Base-by-base conservation (phyloP, 2,888 invertebrate species). In the Rhabditophanes sp. region DNA sequence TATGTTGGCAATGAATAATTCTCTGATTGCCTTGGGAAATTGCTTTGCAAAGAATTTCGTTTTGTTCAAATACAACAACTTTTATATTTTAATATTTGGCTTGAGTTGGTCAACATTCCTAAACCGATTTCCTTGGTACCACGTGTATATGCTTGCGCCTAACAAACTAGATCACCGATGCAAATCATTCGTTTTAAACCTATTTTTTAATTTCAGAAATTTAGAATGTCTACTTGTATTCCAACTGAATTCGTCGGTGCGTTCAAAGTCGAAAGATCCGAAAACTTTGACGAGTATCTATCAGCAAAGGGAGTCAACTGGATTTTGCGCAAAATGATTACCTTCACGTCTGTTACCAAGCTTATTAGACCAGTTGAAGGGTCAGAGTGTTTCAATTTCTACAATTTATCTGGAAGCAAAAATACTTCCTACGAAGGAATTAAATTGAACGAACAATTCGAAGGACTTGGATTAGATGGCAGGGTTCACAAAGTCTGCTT, bases 241-340 rank as follows among this genome's bases (percentile, higher is more conserved):
- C 62, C 62, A 2, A 45, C 44, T 4, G 45, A 46, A 30, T 62
- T 62, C 35, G 47, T 59, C 19, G 62, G 62, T 11, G 38, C 37
- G 9, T 62, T 50, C 41, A 48, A 47, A 4, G 39, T 57, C 15
- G 59, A 63, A 25, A 37, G 35, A 22, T 53, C 52, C 32, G 62
- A 63, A 37, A 58, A 63, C 28, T 62, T 62, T 35, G 62, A 62
- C 28, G 62, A 64, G 37, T 63, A 53, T 31, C 39, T 62, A 11
- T 36, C 56, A 6, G 42, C 53, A 3, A 59, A 56, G 51, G 59
- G 56, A 11, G 48, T 47, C n/a, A 38, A 37, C 19, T 47, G 52
- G 50, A 16, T 48, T 25, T 20, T 48, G 9, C 38, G 48, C 6
- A 48, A 48, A 28, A 49, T 61, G 50, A 61, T 61, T 41, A 42